Evolutionary conservation across 2,797 vertebrate species (phyloP).

Genomic region (Periophthalmus magnuspinnatus): DNA sequence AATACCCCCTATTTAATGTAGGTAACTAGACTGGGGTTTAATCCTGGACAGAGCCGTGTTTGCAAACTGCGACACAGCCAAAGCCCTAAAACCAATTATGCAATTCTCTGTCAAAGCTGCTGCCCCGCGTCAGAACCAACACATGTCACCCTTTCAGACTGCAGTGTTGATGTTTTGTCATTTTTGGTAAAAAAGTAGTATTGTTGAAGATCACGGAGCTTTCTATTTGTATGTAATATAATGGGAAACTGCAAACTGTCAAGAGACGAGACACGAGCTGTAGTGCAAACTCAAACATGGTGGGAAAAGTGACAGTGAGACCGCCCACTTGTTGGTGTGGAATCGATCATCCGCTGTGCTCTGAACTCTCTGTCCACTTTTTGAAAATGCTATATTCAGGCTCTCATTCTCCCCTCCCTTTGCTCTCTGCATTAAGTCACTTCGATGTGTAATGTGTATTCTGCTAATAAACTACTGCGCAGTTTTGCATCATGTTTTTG

Average conservation of each 20-base stretch:
- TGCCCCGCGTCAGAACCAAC: background rate
- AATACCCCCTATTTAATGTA: too few species aligned
- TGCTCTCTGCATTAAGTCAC: too few species aligned
- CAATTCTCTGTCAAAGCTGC: background rate
- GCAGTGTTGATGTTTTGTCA: background rate
- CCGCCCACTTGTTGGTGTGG: too few species aligned
- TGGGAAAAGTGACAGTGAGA: background rate
- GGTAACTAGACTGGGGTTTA: background rate
- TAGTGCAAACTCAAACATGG: background rate
- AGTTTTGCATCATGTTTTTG: too few species aligned
- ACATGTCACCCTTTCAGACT: background rate
- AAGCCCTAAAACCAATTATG: background rate
- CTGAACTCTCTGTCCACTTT: too few species aligned
- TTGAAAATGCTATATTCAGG: too few species aligned
- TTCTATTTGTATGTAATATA: background rate
- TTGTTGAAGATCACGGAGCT: background rate
- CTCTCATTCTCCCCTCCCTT: too few species aligned
- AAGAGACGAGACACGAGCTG: background rate
- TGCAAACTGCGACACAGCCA: slow-evolving; percentile 2
- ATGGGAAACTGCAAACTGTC: background rate
- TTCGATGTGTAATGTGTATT: too few species aligned
- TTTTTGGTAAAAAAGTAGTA: background rate
- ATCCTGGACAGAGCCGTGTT: background rate
- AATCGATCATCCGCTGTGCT: too few species aligned
- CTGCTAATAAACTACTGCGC: too few species aligned